A percentile compares a stretch with the other conserved stretches of the same genome.
phyloP scores from a whole-genome alignment of 2,797 vertebrate genomes.

The Rhynchonycteris naso region DNA sequence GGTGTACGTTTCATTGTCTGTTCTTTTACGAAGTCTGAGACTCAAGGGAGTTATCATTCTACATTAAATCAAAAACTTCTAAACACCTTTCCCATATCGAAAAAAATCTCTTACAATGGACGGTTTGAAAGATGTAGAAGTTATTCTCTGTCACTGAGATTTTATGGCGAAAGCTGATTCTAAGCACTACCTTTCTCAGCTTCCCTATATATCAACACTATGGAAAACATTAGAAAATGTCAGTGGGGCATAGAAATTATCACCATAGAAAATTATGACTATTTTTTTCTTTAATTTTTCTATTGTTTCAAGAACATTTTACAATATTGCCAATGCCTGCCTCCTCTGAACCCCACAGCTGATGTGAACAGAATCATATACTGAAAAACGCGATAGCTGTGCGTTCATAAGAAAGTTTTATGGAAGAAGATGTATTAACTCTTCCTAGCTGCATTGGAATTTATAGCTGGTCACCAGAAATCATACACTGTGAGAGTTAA shows the following conservation, averaged over 20 bases:
- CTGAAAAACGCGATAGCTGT: constrained; percentile 29
- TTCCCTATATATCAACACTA: constrained; percentile 77
- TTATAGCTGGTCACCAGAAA: constrained; percentile 69
- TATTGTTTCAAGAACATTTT: constrained; percentile 72
- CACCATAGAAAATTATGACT: constrained; percentile 69
- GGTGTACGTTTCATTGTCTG: constrained; percentile 63
- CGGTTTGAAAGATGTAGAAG: constrained; percentile 81
- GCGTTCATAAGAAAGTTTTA: constrained; percentile 54
- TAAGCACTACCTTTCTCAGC: constrained; percentile 69
- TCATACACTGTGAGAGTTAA: constrained; percentile 68
- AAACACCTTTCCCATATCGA: constrained; percentile 74
- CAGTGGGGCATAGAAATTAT: constrained; percentile 66
- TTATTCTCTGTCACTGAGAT: constrained; percentile 73
- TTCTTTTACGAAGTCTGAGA: constrained; percentile 64
- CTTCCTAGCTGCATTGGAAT: constrained; percentile 34
- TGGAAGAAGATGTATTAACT: constrained; percentile 31
- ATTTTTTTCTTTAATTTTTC: constrained; percentile 43
- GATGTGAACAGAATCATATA: constrained; percentile 34
- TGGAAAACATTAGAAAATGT: constrained; percentile 79
- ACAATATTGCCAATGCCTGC: constrained; percentile 27
- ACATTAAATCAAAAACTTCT: constrained; percentile 77
- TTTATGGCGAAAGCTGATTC: constrained; percentile 77
- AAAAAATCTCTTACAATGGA: constrained; percentile 80
- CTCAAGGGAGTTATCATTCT: constrained; percentile 71
- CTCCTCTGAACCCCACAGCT: neutral